phyloP scores from a whole-genome alignment of 2,888 invertebrate species.

The Alentia gelatinosa region DNA sequence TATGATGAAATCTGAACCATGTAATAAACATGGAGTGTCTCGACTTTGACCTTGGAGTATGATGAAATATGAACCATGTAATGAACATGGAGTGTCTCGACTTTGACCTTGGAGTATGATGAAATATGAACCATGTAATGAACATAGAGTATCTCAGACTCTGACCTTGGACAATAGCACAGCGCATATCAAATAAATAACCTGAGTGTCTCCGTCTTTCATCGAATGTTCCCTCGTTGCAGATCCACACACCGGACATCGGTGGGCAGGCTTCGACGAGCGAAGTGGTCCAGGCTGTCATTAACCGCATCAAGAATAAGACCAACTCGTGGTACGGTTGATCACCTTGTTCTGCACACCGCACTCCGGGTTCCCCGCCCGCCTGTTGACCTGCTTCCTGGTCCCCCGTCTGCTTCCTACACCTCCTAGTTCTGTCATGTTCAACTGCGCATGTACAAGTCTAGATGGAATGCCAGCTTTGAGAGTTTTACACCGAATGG shows the following conservation, averaged over 20 bases:
- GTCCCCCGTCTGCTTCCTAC: background rate
- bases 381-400: background rate
- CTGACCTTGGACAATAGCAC: too few species aligned
- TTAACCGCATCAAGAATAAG: slow-evolving; percentile 2
- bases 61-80: too few species aligned
- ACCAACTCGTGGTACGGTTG: slow-evolving; percentile 24
- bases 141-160: background rate
- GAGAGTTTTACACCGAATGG: background rate
- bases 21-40: too few species aligned
- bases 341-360: background rate
- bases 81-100: too few species aligned
- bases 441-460: background rate
- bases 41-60: too few species aligned
- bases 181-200: too few species aligned
- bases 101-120: background rate
- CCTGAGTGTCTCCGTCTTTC: too few species aligned
- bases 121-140: background rate
- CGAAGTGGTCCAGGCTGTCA: slow-evolving; percentile 54
- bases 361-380: background rate
- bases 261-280: slow-evolving; percentile 56
- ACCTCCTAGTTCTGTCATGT: background rate
- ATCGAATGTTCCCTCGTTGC: background rate
- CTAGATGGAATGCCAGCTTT: background rate
- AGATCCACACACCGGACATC: slow-evolving; percentile 58
- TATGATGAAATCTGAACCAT: too few species aligned